phyloP scores from a whole-genome alignment of 2,888 invertebrate species.

The Pollenia angustigena region DNA sequence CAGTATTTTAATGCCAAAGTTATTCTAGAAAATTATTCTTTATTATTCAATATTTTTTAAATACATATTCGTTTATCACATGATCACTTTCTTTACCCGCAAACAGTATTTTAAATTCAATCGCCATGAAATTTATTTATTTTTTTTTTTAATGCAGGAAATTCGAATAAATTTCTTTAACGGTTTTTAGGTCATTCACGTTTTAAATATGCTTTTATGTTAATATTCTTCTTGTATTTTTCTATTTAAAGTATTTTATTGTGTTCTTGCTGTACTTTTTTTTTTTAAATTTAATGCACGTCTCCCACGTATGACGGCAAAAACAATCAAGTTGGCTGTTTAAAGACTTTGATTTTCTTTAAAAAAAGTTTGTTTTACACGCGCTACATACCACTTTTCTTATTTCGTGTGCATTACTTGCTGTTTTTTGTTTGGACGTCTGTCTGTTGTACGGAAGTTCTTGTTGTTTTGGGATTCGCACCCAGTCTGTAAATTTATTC shows the following conservation, averaged over 20 bases:
- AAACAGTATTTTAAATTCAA: not conserved
- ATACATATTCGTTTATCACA: not conserved
- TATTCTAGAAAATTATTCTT: not conserved
- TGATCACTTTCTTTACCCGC: conserved; percentile 14
- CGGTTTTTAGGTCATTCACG: conserved; percentile 67
- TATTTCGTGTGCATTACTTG: not conserved
- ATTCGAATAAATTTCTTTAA: conserved; percentile 61
- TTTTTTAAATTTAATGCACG: conserved; percentile 26
- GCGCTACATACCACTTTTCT: conserved; percentile 33
- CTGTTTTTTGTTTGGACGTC: not conserved
- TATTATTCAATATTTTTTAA: not conserved
- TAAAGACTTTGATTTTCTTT: conserved; percentile 41
- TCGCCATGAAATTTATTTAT: conserved; percentile 12
- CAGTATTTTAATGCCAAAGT: not conserved
- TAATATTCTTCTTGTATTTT: not conserved
- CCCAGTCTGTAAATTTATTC: conserved; percentile 10
- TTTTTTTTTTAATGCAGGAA: conserved; percentile 55
- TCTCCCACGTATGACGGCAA: conserved; percentile 46
- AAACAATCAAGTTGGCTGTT: conserved; percentile 20
- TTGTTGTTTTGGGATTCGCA: conserved; percentile 24
- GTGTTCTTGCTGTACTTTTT: not conserved
- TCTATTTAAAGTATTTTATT: not conserved
- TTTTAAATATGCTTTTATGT: conserved; percentile 20
- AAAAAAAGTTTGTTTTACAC: not conserved
- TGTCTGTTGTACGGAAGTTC: conserved; percentile 1